A percentile compares a stretch with the other conserved stretches of the same genome.
Evolutionary conservation across 2,888 invertebrate species (phyloP).

Genomic region (Argynnis bischoffii): DNA sequence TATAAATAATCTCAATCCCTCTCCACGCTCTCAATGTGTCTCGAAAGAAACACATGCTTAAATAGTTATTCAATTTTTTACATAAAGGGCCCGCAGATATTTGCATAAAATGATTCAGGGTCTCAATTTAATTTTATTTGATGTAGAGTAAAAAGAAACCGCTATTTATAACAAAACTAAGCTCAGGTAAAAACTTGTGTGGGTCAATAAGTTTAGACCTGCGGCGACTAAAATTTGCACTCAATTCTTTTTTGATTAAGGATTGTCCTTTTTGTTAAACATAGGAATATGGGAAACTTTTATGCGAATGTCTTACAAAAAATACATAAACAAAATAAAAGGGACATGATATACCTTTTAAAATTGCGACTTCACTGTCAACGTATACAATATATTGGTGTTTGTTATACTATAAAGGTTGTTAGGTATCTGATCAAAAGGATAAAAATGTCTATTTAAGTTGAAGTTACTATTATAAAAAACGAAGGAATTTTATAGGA

Average conservation of each 20-base stretch:
- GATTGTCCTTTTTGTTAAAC: constrained; percentile 37
- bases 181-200: constrained; percentile 68
- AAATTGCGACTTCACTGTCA: background rate
- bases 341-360: constrained; percentile 16
- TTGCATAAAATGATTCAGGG: constrained; percentile 45
- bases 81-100: constrained; percentile 3
- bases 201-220: constrained; percentile 60
- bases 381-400: no score
- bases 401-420: no score
- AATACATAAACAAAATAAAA: constrained; percentile 1
- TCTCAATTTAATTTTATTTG: constrained; percentile 45
- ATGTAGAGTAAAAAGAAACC: constrained; percentile 47
- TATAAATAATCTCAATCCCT: no score
- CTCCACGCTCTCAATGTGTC: background rate
- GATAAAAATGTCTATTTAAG: background rate
- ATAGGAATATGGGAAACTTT: constrained; percentile 19
- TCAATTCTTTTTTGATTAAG: constrained; percentile 59
- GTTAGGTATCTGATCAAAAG: no score
- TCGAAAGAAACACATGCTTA: background rate
- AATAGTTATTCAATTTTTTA: constrained; percentile 6
- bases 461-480: background rate
- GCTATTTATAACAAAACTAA: constrained; percentile 67
- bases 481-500: background rate
- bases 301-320: constrained; percentile 23
- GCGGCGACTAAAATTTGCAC: constrained; percentile 60